Base-by-base conservation (phyloP, 2,113 vertebrate genomes). In the Oncorhynchus keta region DNA sequence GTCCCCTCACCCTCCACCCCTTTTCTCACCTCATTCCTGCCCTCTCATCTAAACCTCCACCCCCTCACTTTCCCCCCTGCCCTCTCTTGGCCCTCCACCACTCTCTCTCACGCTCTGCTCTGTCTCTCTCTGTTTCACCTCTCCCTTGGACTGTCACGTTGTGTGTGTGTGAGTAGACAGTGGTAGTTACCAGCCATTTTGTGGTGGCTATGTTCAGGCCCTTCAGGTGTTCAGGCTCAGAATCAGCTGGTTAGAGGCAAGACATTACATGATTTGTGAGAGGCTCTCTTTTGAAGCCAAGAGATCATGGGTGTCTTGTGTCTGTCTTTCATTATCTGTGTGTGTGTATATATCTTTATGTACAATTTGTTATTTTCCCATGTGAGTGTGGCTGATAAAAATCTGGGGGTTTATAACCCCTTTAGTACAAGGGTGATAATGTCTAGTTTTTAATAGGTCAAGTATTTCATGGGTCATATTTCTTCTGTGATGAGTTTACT, bases 181-280 rank as follows among this genome's bases (percentile, higher is more conserved):
- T 86, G 87, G 51, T 55, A 14, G 51, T 5, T 55, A 18, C 72
- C 71, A 91, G 83, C 83, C 89, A 85, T 89, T 91, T 89, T 90
- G 84, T 73, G 86, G 86, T 83, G 76, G 88, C 84, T 83, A 78
- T 69, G 32, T 83, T 91, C 84, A 83, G 87, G 74, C 79, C 72
- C 80, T 81, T 76, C 69, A 79, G 83, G 80, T 83, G 77, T 84
- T 85, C n/a, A n/a, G 84, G 83, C 87, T 79, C 55, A 55, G 35
- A 81, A 79, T 62, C 57, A 83, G 78, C n/a, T 11, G 8, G 6
- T 82, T 84, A 24, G 71, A 78, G 67, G 83, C 75, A 77, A 87
- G 85, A 85, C 85, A 75, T 84, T 89, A 90, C 87, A 84, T 86
- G 78, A 79, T 87, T 61, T 77, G 51, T 75, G 62, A 79, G 61